phyloP scores from a whole-genome alignment of 2,797 vertebrate species.

The Brachyrhaphis roseni region DNA sequence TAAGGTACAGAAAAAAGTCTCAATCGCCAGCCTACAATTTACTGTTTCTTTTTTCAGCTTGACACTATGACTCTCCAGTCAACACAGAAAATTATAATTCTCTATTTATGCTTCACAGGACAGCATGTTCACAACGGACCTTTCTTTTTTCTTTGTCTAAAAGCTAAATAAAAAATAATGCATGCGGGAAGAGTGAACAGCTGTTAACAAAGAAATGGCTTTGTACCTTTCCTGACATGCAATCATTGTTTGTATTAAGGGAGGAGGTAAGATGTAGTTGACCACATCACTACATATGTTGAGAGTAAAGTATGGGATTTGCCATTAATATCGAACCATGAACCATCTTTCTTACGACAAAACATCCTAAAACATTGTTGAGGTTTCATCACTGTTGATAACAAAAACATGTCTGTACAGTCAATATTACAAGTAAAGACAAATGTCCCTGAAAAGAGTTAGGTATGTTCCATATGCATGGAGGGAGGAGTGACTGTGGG shows the following conservation, averaged over 20 bases:
- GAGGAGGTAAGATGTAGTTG: background rate
- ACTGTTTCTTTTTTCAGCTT: background rate
- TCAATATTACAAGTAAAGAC: background rate
- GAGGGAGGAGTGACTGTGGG: constrained; percentile 51
- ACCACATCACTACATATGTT: background rate
- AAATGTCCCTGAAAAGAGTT: constrained; percentile 1
- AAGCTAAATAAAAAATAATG: background rate
- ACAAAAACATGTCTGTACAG: background rate
- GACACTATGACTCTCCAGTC: background rate
- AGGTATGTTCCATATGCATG: background rate
- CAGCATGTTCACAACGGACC: constrained; percentile 25
- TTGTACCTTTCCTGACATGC: background rate
- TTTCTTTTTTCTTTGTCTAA: no score
- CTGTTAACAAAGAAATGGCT: background rate
- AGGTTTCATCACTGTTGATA: background rate
- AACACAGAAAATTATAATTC: constrained; percentile 61
- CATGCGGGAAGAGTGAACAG: background rate
- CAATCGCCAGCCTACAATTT: background rate
- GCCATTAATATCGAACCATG: background rate
- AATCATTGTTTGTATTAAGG: constrained; percentile 6
- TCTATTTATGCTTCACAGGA: constrained; percentile 64
- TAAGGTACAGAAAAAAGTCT: background rate
- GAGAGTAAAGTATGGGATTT: background rate
- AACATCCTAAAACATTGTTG: background rate
- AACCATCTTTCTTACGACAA: background rate